Base-by-base conservation (phyloP, 2,113 vertebrate genomes). In the Bambusicola thoracicus region DNA sequence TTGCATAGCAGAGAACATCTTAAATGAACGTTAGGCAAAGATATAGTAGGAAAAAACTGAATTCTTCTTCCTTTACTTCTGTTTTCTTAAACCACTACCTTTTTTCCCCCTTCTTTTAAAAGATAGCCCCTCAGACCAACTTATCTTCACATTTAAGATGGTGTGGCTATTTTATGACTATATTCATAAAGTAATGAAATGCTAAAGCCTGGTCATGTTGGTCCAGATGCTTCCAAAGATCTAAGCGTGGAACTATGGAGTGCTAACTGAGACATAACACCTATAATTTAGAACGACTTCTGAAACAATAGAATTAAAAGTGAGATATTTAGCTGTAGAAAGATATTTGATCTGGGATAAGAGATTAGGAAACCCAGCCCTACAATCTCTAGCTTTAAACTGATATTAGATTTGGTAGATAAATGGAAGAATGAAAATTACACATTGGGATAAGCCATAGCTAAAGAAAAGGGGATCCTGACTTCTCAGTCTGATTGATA, bases 1-100 rank as follows among this genome's bases (percentile, higher is more conserved):
- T 76, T 94, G 94, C 96, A 96, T 95, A 94, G 92, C 46, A 87
- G 56, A 91, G 36, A 11, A 83, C 5, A 66, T 59, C 27, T 85
- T 76, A 87, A 90, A 96, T 56, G 2, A 89, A 95, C 59, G 29
- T 41, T 63, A 80, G 36, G 36, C 88, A 89, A 89, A 83, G 51
- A 29, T 73, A 55, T 5, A 79, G 58, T 19, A 85, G 51, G 8
- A 73, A 82, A 84, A 66, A n/a, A 4, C 22, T 38, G 9, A 3
- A 22, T 68, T 80, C 85, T 79, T 17, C 0, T 32, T 68, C 55
- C 81, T 29, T 91, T 61, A 73, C 10, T 48, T 88, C 44, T 66
- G 1, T 46, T n/a, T 36, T 70, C 19, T 87, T 49, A 87, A 85
- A 69, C 15, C 5, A 80, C 11, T 58, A 49, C 68, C 30, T 32